Conservation (phyloP, 2,888 invertebrate species). For the Tachina lurida region DNA sequence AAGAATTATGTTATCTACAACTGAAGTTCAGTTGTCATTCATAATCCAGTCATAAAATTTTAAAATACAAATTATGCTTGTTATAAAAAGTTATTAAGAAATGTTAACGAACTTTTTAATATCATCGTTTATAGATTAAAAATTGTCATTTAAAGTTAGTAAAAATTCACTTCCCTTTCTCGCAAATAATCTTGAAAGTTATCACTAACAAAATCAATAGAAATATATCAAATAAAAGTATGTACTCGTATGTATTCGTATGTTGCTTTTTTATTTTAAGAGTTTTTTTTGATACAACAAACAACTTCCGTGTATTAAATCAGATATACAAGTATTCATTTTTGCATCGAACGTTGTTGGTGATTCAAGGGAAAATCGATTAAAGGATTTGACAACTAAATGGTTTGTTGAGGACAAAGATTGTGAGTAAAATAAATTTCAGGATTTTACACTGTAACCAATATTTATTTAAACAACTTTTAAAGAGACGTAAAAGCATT, state of each 20-base stretch:
- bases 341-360: conserved; percentile 3
- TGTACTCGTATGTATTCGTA: not conserved
- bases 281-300: conserved; percentile 1
- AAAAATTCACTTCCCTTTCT: not conserved
- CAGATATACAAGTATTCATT: conserved; percentile 20
- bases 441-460: conserved; percentile 18
- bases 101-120: not conserved
- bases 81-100: not conserved
- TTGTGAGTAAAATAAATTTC: conserved; percentile 10
- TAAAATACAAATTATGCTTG: too few species aligned
- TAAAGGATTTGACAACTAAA: conserved; percentile 54
- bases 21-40: too few species aligned
- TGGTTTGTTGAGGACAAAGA: conserved; percentile 17
- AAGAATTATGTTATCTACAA: too few species aligned
- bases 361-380: conserved; percentile 41
- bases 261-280: not conserved
- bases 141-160: not conserved
- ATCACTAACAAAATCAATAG: not conserved
- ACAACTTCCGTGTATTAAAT: conserved; percentile 64
- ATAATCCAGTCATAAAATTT: too few species aligned
- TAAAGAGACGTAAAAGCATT: not conserved
- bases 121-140: not conserved
- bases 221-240: not conserved
- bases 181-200: not conserved
- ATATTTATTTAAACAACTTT: not conserved